These are phyloP conservation scores for Drosophila nigromelanica DNA, from an alignment of 1,140 invertebrate genomes.

Conservation along the genomic window DNA sequence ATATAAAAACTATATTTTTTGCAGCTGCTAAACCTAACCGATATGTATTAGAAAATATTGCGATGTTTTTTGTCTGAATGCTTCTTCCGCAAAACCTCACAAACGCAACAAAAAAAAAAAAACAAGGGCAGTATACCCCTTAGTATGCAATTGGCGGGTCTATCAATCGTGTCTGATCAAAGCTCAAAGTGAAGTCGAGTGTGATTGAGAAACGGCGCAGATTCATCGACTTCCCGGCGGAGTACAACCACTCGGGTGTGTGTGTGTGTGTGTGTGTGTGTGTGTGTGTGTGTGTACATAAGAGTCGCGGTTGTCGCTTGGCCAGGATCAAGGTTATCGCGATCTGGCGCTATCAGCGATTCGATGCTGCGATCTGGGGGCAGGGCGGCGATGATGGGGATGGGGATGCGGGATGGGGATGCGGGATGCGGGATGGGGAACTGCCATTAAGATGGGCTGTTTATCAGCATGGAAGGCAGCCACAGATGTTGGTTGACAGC, in stretches of 20 bases:
- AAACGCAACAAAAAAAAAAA: background rate
- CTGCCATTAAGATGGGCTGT: slow-evolving; percentile 3
- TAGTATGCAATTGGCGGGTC: background rate
- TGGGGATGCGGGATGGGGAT: background rate
- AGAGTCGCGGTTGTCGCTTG: background rate
- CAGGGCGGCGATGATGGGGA: background rate
- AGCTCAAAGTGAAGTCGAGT: no score
- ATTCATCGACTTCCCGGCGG: slow-evolving; percentile 10
- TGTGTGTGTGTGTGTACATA: background rate
- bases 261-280: background rate
- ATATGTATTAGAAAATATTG: no score
- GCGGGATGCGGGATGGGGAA: background rate
- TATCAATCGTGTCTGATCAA: no score
- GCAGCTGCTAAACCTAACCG: no score
- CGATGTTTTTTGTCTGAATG: no score
- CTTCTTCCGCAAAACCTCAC: no score
- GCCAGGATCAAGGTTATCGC: slow-evolving; percentile 75
- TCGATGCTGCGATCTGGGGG: slow-evolving; percentile 30
- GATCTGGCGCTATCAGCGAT: slow-evolving; percentile 28
- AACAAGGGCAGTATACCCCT: background rate
- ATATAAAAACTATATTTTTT: no score
- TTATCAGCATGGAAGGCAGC: slow-evolving; percentile 47
- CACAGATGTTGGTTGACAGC: slow-evolving; percentile 56
- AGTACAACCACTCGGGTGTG: background rate
- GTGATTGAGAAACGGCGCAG: slow-evolving; percentile 6